Evolutionary conservation across 2,888 invertebrate genomes (phyloP).

Genomic region (Calameuta filiformis): DNA sequence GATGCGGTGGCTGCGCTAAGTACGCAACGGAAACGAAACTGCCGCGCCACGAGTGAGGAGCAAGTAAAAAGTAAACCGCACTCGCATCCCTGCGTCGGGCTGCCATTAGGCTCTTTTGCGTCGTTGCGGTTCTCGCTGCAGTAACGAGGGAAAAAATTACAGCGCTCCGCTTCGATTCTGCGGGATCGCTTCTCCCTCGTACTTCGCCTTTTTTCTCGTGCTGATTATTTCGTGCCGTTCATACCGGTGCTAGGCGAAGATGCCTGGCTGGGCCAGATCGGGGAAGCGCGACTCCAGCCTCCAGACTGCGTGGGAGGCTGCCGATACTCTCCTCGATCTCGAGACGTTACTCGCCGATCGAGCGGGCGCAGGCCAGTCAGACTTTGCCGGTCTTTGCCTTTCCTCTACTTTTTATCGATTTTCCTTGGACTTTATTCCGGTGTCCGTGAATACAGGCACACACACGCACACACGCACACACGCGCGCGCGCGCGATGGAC

Average conservation of each 20-base stretch:
- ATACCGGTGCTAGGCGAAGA: too few relatives aligned
- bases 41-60: slow-evolving; percentile 22
- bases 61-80: slow-evolving; percentile 24
- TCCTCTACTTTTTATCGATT: slow-evolving; percentile 35
- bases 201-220: too few relatives aligned
- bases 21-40: slow-evolving; percentile 27
- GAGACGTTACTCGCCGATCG: slow-evolving; percentile 15
- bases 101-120: background rate
- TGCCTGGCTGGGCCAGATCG: background rate
- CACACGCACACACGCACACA: too few relatives aligned
- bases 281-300: background rate
- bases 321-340: slow-evolving; percentile 55
- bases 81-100: slow-evolving; percentile 8
- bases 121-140: too few relatives aligned
- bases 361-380: slow-evolving; percentile 30
- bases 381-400: slow-evolving; percentile 52
- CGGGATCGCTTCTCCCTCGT: too few relatives aligned
- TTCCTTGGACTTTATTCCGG: background rate
- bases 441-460: too few relatives aligned
- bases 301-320: slow-evolving; percentile 43
- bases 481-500: too few relatives aligned
- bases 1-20: slow-evolving; percentile 1
- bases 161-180: too few relatives aligned
- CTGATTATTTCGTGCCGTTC: too few relatives aligned
- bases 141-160: too few relatives aligned